Percentiles rank a stretch among this genome's conserved stretches.
Conservation (phyloP, 2,113 vertebrate species). For the Enhydra lutris region DNA sequence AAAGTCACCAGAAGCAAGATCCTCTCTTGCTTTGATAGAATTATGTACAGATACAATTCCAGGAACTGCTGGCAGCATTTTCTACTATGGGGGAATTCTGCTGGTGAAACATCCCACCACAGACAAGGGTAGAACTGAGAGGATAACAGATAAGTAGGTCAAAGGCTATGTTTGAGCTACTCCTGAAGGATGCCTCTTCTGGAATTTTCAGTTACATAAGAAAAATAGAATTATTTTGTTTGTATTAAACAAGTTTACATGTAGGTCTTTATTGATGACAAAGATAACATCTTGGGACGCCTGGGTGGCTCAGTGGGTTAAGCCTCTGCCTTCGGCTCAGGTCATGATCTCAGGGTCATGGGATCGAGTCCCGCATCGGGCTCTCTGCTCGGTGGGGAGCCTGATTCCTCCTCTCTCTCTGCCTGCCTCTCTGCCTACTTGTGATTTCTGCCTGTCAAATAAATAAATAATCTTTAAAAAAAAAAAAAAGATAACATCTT, state of each 20-base stretch:
- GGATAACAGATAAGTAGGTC: background rate
- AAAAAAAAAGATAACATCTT: slow-evolving; percentile 13
- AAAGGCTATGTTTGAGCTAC: background rate
- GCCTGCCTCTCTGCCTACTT: no score
- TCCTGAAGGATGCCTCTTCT: background rate
- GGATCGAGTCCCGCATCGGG: no score
- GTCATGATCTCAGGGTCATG: no score
- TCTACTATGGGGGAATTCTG: background rate
- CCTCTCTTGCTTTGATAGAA: background rate
- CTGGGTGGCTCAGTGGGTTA: no score
- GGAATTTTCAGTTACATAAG: background rate
- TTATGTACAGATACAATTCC: background rate
- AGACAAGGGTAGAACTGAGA: background rate
- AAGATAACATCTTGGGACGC: background rate
- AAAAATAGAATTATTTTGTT: background rate
- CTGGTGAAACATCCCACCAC: background rate
- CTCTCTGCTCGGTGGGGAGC: no score
- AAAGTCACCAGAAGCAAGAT: background rate
- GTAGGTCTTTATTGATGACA: background rate
- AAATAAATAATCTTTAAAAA: no score
- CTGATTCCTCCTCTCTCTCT: no score
- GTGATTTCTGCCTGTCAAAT: no score
- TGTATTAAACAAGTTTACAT: background rate
- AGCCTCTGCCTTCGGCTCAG: no score
- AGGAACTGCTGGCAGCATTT: background rate